phyloP scores from a whole-genome alignment of 2,113 vertebrate species.

The Callipepla californica region DNA sequence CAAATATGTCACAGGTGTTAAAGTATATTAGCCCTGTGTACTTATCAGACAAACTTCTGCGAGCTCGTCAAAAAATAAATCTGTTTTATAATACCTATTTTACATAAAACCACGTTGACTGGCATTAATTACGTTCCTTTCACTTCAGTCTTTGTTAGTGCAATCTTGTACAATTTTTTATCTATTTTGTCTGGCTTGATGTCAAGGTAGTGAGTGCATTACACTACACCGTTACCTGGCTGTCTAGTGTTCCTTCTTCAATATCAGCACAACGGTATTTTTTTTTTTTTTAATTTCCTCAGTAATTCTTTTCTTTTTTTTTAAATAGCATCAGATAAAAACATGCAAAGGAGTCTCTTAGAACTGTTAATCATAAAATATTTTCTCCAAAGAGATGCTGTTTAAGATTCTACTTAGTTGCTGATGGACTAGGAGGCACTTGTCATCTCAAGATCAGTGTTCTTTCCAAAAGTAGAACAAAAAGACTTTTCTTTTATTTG shows the following conservation, averaged over 20 bases:
- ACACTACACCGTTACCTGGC: background rate
- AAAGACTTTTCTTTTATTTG: background rate
- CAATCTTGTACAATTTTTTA: slow-evolving; percentile 5
- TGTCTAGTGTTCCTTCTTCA: background rate
- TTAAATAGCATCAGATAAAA: background rate
- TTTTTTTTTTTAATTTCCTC: background rate
- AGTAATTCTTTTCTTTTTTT: background rate
- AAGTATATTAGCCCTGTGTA: background rate
- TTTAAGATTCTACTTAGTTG: background rate
- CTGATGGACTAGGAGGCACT: background rate
- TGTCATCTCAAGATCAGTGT: background rate
- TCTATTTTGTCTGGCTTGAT: slow-evolving; percentile 13
- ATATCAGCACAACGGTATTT: background rate
- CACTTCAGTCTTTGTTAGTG: background rate
- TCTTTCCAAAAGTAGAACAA: background rate
- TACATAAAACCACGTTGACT: slow-evolving; percentile 41
- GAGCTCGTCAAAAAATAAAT: slow-evolving; percentile 40
- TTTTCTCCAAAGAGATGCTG: background rate
- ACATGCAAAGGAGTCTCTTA: background rate
- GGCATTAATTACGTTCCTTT: slow-evolving; percentile 51
- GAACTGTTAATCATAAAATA: background rate
- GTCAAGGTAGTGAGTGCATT: background rate
- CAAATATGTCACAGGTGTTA: background rate
- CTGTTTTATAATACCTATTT: slow-evolving; percentile 58
- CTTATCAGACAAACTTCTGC: slow-evolving; percentile 32